Evolutionary conservation across 2,888 invertebrate species (phyloP), one percentile per base, ranked within the genome.

Genomic region (Pyrgus malvae): DNA sequence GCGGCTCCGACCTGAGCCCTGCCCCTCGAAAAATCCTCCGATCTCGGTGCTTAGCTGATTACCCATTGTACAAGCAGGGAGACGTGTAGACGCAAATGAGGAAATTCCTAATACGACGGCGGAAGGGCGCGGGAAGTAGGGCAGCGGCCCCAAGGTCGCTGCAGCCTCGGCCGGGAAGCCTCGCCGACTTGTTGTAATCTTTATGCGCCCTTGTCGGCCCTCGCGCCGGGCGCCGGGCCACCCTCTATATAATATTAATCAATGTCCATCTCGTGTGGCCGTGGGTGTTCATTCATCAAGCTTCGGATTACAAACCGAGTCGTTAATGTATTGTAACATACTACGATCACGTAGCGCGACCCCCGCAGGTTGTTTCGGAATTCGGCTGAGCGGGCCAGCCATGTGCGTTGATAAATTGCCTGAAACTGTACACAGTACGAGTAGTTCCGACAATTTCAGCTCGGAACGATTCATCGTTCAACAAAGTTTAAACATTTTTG

Each of bases 111-210:
- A 42, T 27, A 57, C 65, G 69, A 33, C 31, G 68, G 29, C 40
- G 67, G 29, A 37, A 45, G 59, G 53, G 58, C 59, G 69, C 66
- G 63, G 12, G 68, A 74, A 76, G 73, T 78, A 74, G 78, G 79
- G 70, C 76, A 72, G 61, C 70, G 64, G 61, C 72, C 68, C 63
- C 82, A 83, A 83, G 83, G 82, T 80, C 82, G 78, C 61, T 78
- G 76, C 80, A 80, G 68, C 70, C 71, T 70, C 70, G 69, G 71
- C 70, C 70, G 67, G 68, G 67, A 67, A 58, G 57, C 62, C 54
- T 46, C 60, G 63, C 58, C 68, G 33, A 46, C 46, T 46, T 46
- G 46, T 46, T 46, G 68, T 65, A 67, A 70, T 73, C 74, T 71
- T 68, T 68, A 66, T 68, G 72, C 72, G 76, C 76, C 77, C 77